phyloP scores from a whole-genome alignment of 2,797 vertebrate species.

The Coregonus sp. region DNA sequence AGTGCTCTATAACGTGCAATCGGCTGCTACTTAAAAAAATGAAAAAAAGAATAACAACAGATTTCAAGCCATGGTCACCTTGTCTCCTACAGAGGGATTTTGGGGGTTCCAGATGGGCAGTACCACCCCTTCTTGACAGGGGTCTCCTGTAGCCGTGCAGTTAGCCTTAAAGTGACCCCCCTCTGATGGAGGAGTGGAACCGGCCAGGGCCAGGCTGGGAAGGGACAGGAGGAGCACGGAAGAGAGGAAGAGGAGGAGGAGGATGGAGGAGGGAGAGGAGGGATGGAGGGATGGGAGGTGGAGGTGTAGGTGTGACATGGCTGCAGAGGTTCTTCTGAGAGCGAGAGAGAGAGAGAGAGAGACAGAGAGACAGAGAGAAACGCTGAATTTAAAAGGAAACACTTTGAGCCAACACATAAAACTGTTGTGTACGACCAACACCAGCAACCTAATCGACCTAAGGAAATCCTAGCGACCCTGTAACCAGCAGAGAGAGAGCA shows the following conservation, averaged over 20 bases:
- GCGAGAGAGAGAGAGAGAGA: background rate
- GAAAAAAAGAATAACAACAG: background rate
- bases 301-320: background rate
- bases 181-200: conserved; percentile 10
- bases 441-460: too few relatives aligned
- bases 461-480: too few relatives aligned
- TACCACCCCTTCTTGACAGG: conserved; percentile 77
- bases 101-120: conserved; percentile 84
- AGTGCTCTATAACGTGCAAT: background rate
- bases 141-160: conserved; percentile 67
- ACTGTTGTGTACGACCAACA: too few relatives aligned
- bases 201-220: conserved; percentile 27
- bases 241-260: conserved; percentile 30
- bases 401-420: too few relatives aligned
- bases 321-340: background rate
- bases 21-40: too few relatives aligned
- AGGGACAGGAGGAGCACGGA: conserved; percentile 52
- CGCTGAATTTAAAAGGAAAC: too few relatives aligned
- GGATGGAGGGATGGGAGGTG: background rate
- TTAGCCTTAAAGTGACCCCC: conserved; percentile 40
- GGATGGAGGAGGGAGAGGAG: background rate
- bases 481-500: too few relatives aligned
- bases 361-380: too few relatives aligned
- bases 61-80: background rate
- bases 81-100: conserved; percentile 84